Conservation (phyloP, 2,113 vertebrate species). For the Eurypyga helias region DNA sequence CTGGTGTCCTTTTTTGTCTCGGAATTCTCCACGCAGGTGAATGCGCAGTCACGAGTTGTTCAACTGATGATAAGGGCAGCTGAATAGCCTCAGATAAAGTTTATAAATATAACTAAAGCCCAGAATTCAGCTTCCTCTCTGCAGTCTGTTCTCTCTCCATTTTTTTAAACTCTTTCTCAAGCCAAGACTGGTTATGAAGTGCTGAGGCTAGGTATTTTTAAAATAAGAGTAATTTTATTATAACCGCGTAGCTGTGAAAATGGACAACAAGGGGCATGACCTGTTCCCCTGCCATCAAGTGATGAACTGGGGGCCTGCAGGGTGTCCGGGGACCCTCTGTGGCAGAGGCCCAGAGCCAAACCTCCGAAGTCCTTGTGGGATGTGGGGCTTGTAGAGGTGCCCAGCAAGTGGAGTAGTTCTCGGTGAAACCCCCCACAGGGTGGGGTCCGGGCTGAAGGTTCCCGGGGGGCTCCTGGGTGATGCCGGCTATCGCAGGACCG, state of each 20-base stretch:
- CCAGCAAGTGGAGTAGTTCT: neutral
- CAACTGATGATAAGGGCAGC: neutral
- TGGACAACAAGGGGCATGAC: neutral
- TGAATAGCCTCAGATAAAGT: neutral
- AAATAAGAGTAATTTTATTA: neutral
- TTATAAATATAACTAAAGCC: neutral
- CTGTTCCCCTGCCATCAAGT: neutral
- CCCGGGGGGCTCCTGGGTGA: neutral
- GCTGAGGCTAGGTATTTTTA: neutral
- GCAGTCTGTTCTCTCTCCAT: neutral
- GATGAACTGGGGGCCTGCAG: neutral
- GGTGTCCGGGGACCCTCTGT: rapidly evolving
- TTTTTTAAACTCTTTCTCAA: neutral
- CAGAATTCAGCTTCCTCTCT: neutral
- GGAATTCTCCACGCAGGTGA: rapidly evolving
- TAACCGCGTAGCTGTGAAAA: neutral
- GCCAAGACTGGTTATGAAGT: neutral
- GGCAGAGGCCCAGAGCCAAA: neutral
- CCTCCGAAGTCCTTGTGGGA: rapidly evolving
- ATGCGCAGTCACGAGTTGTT: neutral
- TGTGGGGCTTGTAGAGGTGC: neutral
- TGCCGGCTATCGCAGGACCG: rapidly evolving
- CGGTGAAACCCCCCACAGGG: rapidly evolving
- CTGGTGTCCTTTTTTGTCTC: neutral
- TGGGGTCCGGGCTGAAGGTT: rapidly evolving